phyloP scores from a whole-genome alignment of 2,888 invertebrate species.

The Cerastis leucographa region DNA sequence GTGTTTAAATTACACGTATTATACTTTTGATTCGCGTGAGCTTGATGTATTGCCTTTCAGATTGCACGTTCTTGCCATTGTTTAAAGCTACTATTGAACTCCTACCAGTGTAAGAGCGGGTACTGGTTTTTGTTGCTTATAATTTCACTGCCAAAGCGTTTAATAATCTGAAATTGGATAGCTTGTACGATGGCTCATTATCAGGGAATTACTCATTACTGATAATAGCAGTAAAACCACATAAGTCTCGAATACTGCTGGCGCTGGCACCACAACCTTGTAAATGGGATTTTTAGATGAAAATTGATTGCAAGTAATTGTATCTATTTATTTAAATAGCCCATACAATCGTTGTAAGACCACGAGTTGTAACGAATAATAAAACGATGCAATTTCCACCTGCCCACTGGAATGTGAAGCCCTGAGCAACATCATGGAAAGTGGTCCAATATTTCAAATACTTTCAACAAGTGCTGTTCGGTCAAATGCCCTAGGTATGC shows the following conservation, averaged over 20 bases:
- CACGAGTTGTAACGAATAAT: conserved; percentile 76
- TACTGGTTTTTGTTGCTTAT: conserved; percentile 46
- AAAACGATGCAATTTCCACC: conserved; percentile 81
- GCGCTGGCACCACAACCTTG: conserved; percentile 34
- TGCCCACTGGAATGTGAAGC: conserved; percentile 80
- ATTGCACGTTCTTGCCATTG: conserved; percentile 76
- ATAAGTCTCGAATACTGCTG: conserved; percentile 50
- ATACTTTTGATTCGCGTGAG: conserved; percentile 74
- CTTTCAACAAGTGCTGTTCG: conserved; percentile 61
- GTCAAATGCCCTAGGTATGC: conserved; percentile 45
- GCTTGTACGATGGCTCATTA: conserved; percentile 55
- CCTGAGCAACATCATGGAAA: conserved; percentile 80
- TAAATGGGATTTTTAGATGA: conserved; percentile 60
- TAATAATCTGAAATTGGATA: conserved; percentile 55
- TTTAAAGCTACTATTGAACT: conserved; percentile 69
- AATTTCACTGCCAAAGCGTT: conserved; percentile 46
- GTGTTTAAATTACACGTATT: conserved; percentile 81
- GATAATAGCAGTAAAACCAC: conserved; percentile 60
- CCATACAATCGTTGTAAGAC: conserved; percentile 71
- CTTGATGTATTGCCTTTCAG: conserved; percentile 75
- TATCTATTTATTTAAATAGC: conserved; percentile 75
- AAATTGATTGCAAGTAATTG: conserved; percentile 66
- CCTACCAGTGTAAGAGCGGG: conserved; percentile 61
- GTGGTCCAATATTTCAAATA: conserved; percentile 84
- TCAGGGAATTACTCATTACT: conserved; percentile 56